Percentiles rank a stretch among this genome's conserved stretches.
Evolutionary conservation across 2,888 invertebrate genomes (phyloP).

Genomic region (Hermaeophaga mercurialis): DNA sequence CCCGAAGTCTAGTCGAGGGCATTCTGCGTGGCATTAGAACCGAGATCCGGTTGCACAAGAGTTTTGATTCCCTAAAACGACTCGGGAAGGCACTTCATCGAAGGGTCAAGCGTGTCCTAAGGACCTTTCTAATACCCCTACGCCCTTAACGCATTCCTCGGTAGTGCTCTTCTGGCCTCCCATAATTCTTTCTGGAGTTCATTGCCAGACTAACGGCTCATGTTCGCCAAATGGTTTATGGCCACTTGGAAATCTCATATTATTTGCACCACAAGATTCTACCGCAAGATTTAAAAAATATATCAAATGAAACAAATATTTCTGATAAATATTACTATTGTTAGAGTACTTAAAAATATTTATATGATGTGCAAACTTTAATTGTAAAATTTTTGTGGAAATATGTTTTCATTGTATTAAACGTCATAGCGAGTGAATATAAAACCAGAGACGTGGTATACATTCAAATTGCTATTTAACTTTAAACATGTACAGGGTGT

Average conservation of each 20-base stretch:
- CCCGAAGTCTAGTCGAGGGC: neutral
- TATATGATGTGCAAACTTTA: too few relatives aligned
- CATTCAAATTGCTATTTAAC: too few relatives aligned
- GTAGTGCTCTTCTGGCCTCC: slow-evolving; percentile 38
- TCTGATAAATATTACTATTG: too few relatives aligned
- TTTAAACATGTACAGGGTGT: too few relatives aligned
- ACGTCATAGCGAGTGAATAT: too few relatives aligned
- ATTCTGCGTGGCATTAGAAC: slow-evolving; percentile 9
- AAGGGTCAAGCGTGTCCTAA: slow-evolving; percentile 37
- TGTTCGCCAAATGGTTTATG: slow-evolving; percentile 30
- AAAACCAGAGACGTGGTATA: too few relatives aligned
- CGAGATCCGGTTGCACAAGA: slow-evolving; percentile 14
- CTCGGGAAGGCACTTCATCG: slow-evolving; percentile 29
- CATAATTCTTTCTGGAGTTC: slow-evolving; percentile 35
- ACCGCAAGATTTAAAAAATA: too few relatives aligned
- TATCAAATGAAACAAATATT: too few relatives aligned
- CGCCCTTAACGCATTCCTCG: slow-evolving; percentile 40
- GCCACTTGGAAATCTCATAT: slow-evolving; percentile 28
- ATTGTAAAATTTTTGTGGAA: too few relatives aligned
- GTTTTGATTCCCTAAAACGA: slow-evolving; percentile 22
- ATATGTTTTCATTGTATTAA: too few relatives aligned
- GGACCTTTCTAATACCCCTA: slow-evolving; percentile 35
- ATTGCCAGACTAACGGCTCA: slow-evolving; percentile 33
- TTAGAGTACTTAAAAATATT: too few relatives aligned
- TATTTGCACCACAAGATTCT: slow-evolving; percentile 22